Evolutionary conservation across 2,113 vertebrate genomes (phyloP).

Genomic region (Leucopsar rothschildi): DNA sequence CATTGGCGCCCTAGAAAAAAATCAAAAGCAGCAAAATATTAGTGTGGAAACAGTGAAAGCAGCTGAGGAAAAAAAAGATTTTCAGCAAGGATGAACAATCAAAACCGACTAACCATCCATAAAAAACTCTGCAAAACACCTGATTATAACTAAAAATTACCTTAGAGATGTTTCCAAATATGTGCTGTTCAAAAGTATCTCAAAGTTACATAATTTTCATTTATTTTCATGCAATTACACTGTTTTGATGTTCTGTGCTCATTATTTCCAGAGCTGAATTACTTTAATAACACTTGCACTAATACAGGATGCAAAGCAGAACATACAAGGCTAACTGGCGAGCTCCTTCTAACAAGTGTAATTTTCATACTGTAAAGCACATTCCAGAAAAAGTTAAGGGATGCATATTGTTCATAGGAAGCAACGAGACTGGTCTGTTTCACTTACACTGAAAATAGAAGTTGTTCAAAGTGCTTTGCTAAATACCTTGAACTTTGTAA

Average conservation of each 20-base stretch:
- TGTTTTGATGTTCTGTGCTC: neutral
- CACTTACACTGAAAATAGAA: neutral
- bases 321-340: neutral
- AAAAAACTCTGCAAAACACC: fast-evolving
- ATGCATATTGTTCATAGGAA: neutral
- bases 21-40: constrained; percentile 8
- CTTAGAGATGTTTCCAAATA: neutral
- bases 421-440: neutral
- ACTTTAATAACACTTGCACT: neutral
- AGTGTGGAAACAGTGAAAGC: neutral
- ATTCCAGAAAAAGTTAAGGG: neutral
- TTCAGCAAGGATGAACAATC: neutral
- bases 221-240: neutral
- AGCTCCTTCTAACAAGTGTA: neutral
- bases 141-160: neutral
- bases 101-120: neutral
- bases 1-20: constrained; percentile 82
- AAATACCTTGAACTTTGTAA: neutral
- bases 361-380: neutral
- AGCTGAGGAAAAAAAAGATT: neutral
- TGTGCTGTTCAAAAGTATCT: neutral
- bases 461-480: neutral
- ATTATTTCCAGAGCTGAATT: neutral
- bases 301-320: neutral
- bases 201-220: neutral